Evolutionary conservation across 1,140 invertebrate species (phyloP).

Genomic region (Homarus americanus): DNA sequence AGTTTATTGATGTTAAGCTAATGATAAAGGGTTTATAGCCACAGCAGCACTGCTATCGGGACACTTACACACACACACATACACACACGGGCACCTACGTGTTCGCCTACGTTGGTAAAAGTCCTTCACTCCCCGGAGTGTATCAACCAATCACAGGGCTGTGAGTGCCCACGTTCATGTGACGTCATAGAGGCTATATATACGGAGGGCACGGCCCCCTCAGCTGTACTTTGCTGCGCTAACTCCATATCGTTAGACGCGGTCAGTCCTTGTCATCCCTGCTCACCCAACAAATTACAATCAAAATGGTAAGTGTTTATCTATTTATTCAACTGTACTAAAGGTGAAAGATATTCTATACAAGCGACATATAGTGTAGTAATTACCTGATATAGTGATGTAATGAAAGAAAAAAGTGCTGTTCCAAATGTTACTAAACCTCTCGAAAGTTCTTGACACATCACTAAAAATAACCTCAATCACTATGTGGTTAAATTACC

Average conservation of each 20-base stretch:
- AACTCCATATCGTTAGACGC: slow-evolving; percentile 6
- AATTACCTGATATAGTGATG: not conserved
- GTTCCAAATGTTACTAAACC: too few relatives aligned
- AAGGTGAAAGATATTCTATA: too few relatives aligned
- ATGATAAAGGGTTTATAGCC: not conserved
- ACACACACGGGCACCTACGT: not conserved
- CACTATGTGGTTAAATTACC: too few relatives aligned
- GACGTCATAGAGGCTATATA: slow-evolving; percentile 4
- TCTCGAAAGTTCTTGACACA: too few relatives aligned
- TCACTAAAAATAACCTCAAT: too few relatives aligned
- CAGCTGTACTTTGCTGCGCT: not conserved
- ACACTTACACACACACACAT: not conserved
- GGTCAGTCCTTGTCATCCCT: not conserved
- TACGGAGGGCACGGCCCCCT: not conserved
- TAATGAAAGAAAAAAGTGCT: too few relatives aligned
- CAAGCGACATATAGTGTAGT: too few relatives aligned
- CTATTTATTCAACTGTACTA: not conserved
- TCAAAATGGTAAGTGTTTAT: not conserved
- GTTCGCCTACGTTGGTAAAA: not conserved
- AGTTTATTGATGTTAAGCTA: not conserved
- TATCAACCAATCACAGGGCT: not conserved
- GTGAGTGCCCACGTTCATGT: not conserved
- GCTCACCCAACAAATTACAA: not conserved
- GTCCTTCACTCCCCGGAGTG: not conserved
- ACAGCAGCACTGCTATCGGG: not conserved